Conservation (phyloP, 2,888 invertebrate genomes). For the Cylindroiulus punctatus region DNA sequence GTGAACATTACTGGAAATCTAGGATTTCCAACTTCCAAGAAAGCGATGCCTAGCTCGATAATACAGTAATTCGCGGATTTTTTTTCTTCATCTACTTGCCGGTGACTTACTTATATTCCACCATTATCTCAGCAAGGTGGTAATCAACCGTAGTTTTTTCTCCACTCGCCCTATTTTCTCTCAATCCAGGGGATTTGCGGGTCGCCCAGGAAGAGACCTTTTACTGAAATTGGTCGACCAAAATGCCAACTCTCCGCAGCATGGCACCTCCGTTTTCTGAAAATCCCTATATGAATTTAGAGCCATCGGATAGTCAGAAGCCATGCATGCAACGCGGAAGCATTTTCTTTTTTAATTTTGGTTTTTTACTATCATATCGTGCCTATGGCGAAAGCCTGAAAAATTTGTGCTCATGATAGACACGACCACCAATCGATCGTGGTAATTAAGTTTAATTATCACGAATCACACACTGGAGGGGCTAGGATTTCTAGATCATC, state of each 20-base stretch:
- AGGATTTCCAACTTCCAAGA: slow-evolving; percentile 19
- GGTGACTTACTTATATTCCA: slow-evolving; percentile 6
- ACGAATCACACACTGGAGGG: neutral
- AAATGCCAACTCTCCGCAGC: neutral
- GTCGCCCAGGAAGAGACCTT: neutral
- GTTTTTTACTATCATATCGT: neutral
- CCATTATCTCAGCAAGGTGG: neutral
- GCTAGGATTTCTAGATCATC: neutral
- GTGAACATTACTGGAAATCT: neutral
- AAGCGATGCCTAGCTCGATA: neutral
- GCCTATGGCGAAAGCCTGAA: neutral
- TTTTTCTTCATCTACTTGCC: neutral
- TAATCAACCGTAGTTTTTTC: neutral
- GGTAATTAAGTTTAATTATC: neutral
- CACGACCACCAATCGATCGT: neutral
- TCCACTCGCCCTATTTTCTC: neutral
- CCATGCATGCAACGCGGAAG: too few relatives aligned
- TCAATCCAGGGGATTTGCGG: neutral
- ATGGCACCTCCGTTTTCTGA: neutral
- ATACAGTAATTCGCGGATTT: neutral
- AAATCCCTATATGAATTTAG: neutral
- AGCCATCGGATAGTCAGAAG: neutral
- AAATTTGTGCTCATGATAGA: neutral
- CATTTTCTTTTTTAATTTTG: too few relatives aligned
- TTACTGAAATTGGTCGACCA: slow-evolving; percentile 36